These are phyloP conservation scores for Mactra quadrangularis DNA, from an alignment of 1,140 invertebrate species.

Conservation along the genomic window DNA sequence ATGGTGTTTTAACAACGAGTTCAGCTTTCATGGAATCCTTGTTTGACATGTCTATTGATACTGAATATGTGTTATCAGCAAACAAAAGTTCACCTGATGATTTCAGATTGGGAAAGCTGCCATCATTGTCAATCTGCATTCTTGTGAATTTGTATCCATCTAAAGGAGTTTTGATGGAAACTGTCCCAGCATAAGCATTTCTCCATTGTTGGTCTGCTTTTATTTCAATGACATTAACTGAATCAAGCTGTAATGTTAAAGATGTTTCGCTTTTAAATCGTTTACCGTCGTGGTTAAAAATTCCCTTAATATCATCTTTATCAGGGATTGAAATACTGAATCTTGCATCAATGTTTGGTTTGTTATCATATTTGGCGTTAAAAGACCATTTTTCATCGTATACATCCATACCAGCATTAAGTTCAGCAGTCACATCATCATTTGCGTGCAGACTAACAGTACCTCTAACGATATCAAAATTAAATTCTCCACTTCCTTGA, in stretches of 20 bases:
- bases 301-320: conserved; percentile 22
- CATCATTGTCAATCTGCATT: neutral
- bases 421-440: neutral
- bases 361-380: neutral
- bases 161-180: conserved; percentile 21
- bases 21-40: neutral
- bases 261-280: conserved; percentile 1
- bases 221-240: conserved; percentile 11
- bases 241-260: neutral
- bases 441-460: neutral
- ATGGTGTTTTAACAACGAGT: conserved; percentile 15
- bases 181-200: neutral
- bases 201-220: conserved; percentile 9
- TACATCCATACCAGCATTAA: neutral
- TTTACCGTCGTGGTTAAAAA: neutral
- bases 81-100: conserved; percentile 10
- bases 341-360: neutral
- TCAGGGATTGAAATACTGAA: conserved; percentile 7
- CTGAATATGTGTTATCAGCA: neutral
- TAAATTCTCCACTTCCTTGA: neutral
- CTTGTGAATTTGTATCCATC: neutral
- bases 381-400: neutral
- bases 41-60: neutral
- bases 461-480: neutral
- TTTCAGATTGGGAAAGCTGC: conserved; percentile 13